A percentile compares a stretch with the other conserved stretches of the same genome.
Evolutionary conservation across 1,140 invertebrate genomes (phyloP).

Genomic region (Drosophila lacertosa): DNA sequence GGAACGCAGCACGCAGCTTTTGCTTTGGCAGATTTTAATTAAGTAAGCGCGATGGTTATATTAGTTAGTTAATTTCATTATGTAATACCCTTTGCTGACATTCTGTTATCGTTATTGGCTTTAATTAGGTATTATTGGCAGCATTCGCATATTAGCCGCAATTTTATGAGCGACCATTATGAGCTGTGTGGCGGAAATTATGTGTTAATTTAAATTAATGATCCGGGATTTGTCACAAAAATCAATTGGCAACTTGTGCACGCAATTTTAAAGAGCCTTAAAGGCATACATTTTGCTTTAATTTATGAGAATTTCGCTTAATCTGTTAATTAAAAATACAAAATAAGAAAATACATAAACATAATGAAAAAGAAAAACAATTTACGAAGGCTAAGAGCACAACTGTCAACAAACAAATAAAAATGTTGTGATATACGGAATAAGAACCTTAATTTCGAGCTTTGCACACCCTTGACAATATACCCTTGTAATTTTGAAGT

Average conservation of each 20-base stretch:
- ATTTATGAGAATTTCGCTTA: slow-evolving; percentile 51
- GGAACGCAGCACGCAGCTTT: slow-evolving; percentile 19
- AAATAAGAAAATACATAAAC: slow-evolving; percentile 50
- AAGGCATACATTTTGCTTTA: slow-evolving; percentile 25
- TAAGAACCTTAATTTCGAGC: background rate
- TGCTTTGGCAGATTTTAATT: slow-evolving; percentile 67
- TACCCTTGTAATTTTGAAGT: background rate
- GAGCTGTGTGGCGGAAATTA: slow-evolving; percentile 56
- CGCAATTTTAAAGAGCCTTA: slow-evolving; percentile 32
- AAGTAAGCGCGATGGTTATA: slow-evolving; percentile 68
- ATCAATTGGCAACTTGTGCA: slow-evolving; percentile 43
- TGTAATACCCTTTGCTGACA: slow-evolving; percentile 44
- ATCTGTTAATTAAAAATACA: slow-evolving; percentile 73
- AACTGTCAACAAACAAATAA: slow-evolving; percentile 49
- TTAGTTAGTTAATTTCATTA: slow-evolving; percentile 81
- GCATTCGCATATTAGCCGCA: slow-evolving; percentile 69
- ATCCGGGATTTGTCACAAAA: slow-evolving; percentile 22
- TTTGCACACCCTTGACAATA: slow-evolving; percentile 7
- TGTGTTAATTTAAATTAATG: slow-evolving; percentile 73
- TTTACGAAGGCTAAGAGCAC: slow-evolving; percentile 48
- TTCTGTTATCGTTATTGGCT: slow-evolving; percentile 70
- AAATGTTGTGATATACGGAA: background rate
- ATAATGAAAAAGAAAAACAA: slow-evolving; percentile 62
- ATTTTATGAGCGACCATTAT: slow-evolving; percentile 63
- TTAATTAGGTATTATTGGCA: slow-evolving; percentile 78